Base-by-base conservation (phyloP, 2,113 vertebrate species). In the Cyphomyrus plagiostoma region DNA sequence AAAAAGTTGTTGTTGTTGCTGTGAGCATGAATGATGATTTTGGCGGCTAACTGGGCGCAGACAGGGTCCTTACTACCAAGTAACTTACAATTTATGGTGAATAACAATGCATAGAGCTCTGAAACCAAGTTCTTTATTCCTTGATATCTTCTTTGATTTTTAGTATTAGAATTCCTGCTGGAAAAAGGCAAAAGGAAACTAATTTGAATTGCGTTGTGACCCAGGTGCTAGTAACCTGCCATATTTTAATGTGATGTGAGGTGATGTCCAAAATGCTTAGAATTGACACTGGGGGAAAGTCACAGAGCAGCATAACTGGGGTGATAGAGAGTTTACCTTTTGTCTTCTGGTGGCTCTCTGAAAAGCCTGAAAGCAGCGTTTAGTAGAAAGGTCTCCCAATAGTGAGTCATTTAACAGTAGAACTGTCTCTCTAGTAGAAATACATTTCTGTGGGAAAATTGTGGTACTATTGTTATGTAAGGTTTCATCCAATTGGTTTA, bases 361-460 rank as follows among this genome's bases (percentile, higher is more conserved):
- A 92, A 92, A 92, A 88, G 90, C 70, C 90, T 93, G 92, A 95
- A 94, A 93, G 91, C 94, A 93, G 93, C 95, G 94, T 95, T 92
- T 85, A 91, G 94, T 96, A 94, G 95, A 96, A 96, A 93, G 85
- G 77, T 96, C 95, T 89, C 90, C 92, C 91, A 92, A 91, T 91
- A 92, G 90, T 93, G 39, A 80, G 62, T 92, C 39, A 23, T 46
- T 89, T 39, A 91, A 89, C 89, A 91, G 89, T 90, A 87, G 88
- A 92, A 90, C 90, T 83, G 13, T 90, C 90, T 39, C 90, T 91
- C 85, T 83, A 87, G 89, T 88, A 87, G 89, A 45, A 82, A 74
- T 53, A 26, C 88, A 89, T 86, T 85, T 91, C 52, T 91, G 70
- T 62, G 84, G n/a, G 21, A 56, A 48, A 86, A 89, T 92, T 87